These are phyloP conservation scores for Lepidurus apus DNA, from an alignment of 1,140 invertebrate genomes.

Conservation along the genomic window DNA sequence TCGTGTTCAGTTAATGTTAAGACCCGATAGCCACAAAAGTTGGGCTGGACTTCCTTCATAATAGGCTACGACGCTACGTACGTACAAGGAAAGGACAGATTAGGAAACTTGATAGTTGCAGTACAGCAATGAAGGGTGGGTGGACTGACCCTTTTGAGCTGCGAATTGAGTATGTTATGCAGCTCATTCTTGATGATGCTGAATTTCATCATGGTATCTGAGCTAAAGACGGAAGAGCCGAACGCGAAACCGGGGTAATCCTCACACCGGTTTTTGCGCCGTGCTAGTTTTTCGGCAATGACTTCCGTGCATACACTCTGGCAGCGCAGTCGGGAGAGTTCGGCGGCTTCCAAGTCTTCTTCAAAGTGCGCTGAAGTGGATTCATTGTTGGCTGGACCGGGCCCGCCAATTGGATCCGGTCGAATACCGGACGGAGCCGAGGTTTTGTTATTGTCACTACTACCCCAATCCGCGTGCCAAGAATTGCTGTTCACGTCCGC, in stretches of 20 bases:
- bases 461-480: neutral
- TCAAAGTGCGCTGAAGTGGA: constrained; percentile 27
- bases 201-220: constrained; percentile 96
- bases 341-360: constrained; percentile 58
- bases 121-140: neutral
- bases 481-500: constrained; percentile 14
- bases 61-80: too few relatives aligned
- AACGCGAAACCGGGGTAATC: constrained; percentile 89
- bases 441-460: neutral
- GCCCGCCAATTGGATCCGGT: constrained; percentile 34
- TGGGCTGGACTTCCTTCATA: neutral
- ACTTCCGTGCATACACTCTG: constrained; percentile 80
- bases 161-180: constrained; percentile 93
- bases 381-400: constrained; percentile 35
- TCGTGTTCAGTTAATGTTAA: neutral
- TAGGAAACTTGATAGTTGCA: constrained; percentile 8
- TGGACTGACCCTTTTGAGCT: constrained; percentile 86
- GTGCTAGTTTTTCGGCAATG: constrained; percentile 71
- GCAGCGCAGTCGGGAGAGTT: constrained; percentile 71
- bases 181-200: constrained; percentile 93
- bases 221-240: constrained; percentile 85
- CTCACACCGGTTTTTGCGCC: constrained; percentile 67
- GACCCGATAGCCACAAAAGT: neutral
- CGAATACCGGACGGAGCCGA: constrained; percentile 1
- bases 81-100: neutral